Conservation (phyloP, 2,113 vertebrate genomes). For the Gobius niger region DNA sequence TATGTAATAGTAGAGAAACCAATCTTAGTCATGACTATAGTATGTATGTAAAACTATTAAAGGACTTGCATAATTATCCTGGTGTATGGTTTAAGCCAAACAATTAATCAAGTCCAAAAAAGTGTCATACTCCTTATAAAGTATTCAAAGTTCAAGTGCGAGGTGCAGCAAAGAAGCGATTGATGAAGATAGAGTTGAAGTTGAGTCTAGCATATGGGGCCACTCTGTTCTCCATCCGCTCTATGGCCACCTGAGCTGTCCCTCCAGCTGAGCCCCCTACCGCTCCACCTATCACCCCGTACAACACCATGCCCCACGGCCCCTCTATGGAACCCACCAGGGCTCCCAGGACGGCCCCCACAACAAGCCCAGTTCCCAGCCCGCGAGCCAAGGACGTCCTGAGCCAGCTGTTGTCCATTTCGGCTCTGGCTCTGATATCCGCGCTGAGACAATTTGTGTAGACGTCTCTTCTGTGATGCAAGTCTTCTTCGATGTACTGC, state of each 20-base stretch:
- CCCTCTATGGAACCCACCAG: constrained; percentile 70
- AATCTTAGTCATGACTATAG: no score
- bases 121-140: neutral
- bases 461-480: constrained; percentile 56
- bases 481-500: constrained; percentile 61
- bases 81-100: no score
- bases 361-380: constrained; percentile 61
- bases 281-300: constrained; percentile 68
- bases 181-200: constrained; percentile 77
- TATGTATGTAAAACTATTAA: no score
- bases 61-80: no score
- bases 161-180: constrained; percentile 66
- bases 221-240: constrained; percentile 69
- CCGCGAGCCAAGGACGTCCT: constrained; percentile 70
- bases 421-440: constrained; percentile 66
- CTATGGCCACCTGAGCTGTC: constrained; percentile 72
- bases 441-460: constrained; percentile 43
- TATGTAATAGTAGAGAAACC: no score
- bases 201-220: constrained; percentile 60
- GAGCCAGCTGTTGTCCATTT: constrained; percentile 72
- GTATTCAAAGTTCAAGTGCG: constrained; percentile 28
- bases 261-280: constrained; percentile 71
- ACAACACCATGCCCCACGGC: constrained; percentile 65
- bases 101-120: neutral
- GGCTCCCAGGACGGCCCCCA: constrained; percentile 65